Conservation (phyloP, 1,140 invertebrate species). For the Cecropterus lyciades region DNA sequence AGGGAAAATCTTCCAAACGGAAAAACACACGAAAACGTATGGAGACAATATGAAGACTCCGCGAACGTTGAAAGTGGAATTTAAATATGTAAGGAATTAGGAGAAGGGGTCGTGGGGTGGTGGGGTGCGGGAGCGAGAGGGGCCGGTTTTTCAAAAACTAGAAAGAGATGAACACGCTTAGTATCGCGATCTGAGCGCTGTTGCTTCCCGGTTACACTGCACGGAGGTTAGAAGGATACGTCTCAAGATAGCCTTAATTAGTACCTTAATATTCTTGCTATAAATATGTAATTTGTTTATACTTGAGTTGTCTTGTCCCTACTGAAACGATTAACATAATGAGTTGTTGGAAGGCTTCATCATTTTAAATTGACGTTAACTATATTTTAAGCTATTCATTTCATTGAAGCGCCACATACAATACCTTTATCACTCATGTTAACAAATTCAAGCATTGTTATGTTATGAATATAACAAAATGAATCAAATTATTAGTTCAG, state of each 20-base stretch:
- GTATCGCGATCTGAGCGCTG: constrained; percentile 74
- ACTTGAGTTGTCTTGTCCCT: too few relatives aligned
- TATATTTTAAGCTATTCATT: too few relatives aligned
- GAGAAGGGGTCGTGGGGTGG: constrained; percentile 51
- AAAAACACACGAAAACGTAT: constrained; percentile 56
- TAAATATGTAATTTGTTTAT: too few relatives aligned
- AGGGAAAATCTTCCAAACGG: constrained; percentile 29
- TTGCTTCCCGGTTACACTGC: constrained; percentile 41
- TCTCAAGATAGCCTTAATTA: constrained; percentile 58
- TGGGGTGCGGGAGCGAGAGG: constrained; percentile 39
- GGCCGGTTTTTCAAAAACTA: constrained; percentile 78
- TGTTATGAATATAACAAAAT: too few relatives aligned
- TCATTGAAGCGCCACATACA: too few relatives aligned
- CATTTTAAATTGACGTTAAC: too few relatives aligned
- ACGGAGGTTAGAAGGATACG: constrained; percentile 49
- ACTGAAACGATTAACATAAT: too few relatives aligned
- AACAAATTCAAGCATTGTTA: too few relatives aligned
- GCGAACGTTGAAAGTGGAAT: constrained; percentile 77
- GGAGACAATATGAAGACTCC: constrained; percentile 78
- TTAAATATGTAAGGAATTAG: constrained; percentile 84
- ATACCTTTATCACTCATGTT: too few relatives aligned
- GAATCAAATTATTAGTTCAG: too few relatives aligned
- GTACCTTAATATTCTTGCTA: too few relatives aligned
- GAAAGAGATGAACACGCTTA: constrained; percentile 83
- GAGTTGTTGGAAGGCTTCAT: too few relatives aligned